phyloP scores from a whole-genome alignment of 2,888 invertebrate genomes.

The Yponomeuta malinellus region DNA sequence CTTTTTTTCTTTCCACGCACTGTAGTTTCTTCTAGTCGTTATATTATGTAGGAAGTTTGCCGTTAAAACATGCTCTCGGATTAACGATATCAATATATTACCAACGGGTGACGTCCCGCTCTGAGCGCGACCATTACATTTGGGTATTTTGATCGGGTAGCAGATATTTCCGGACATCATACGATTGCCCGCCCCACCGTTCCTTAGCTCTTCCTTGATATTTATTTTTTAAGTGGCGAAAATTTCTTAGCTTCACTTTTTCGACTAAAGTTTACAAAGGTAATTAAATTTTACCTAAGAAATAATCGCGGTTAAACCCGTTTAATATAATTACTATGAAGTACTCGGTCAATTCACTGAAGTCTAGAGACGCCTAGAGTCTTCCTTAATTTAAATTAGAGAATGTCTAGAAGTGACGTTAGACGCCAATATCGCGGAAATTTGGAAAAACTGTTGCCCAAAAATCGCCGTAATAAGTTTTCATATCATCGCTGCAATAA shows the following conservation, averaged over 20 bases:
- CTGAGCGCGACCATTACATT: slow-evolving; percentile 10
- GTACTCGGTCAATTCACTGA: too few species aligned
- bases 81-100: slow-evolving; percentile 19
- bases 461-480: too few species aligned
- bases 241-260: not conserved
- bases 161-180: slow-evolving; percentile 15
- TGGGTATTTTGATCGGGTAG: slow-evolving; percentile 11
- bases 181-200: slow-evolving; percentile 6
- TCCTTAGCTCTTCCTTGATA: not conserved
- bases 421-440: too few species aligned
- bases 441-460: too few species aligned
- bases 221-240: not conserved
- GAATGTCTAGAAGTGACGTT: too few species aligned
- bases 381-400: too few species aligned
- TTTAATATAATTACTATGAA: too few species aligned
- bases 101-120: slow-evolving; percentile 11
- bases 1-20: not conserved
- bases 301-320: too few species aligned
- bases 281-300: too few species aligned
- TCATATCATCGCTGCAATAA: too few species aligned
- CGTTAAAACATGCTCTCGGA: slow-evolving; percentile 5
- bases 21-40: not conserved
- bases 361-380: too few species aligned
- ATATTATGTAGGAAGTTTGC: not conserved
- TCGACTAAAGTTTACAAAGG: not conserved